Evolutionary conservation across 2,888 invertebrate genomes (phyloP).

Genomic region (Drosophila gaucha): DNA sequence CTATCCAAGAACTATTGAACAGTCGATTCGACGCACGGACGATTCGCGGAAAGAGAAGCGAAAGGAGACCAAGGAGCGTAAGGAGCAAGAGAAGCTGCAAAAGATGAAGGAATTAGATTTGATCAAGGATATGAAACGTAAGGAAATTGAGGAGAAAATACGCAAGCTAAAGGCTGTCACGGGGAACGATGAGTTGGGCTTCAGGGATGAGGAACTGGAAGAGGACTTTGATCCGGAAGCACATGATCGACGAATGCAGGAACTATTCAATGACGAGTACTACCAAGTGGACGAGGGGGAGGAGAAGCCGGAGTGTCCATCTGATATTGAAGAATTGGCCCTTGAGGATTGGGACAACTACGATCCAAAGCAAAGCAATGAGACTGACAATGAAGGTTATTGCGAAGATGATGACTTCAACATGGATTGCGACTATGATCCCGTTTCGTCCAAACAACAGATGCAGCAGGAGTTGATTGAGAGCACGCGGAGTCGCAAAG

Average conservation of each 20-base stretch:
- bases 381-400: constrained; percentile 85
- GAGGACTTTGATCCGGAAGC: constrained; percentile 95
- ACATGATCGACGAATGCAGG: constrained; percentile 94
- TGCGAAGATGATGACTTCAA: constrained; percentile 94
- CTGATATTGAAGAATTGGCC: constrained; percentile 87
- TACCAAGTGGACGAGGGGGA: constrained; percentile 90
- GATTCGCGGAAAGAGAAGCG: constrained; percentile 92
- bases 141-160: constrained; percentile 96
- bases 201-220: constrained; percentile 92
- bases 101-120: constrained; percentile 95
- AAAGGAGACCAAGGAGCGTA: constrained; percentile 89
- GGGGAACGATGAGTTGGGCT: constrained; percentile 88
- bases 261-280: constrained; percentile 94
- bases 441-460: constrained; percentile 85
- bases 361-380: constrained; percentile 86
- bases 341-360: constrained; percentile 85
- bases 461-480: constrained; percentile 87
- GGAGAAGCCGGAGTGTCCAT: constrained; percentile 93
- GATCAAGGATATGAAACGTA: constrained; percentile 93
- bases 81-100: constrained; percentile 90
- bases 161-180: constrained; percentile 94
- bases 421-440: constrained; percentile 95
- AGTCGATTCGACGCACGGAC: constrained; percentile 92
- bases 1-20: constrained; percentile 95
- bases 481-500: constrained; percentile 86